phyloP scores from a whole-genome alignment of 2,888 invertebrate genomes.

The Melangyna quadrimaculata region DNA sequence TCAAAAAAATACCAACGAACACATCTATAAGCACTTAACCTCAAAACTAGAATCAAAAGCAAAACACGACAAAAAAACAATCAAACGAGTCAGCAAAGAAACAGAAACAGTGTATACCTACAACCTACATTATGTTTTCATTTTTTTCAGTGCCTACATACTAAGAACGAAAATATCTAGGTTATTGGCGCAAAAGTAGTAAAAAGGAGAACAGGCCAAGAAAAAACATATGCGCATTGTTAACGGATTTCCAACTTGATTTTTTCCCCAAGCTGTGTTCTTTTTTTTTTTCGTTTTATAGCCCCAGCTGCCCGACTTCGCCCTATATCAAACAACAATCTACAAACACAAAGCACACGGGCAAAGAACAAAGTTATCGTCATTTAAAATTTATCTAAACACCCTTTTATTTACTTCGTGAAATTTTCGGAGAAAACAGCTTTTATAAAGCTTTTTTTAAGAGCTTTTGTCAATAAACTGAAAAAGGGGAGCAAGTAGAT shows the following conservation, averaged over 20 bases:
- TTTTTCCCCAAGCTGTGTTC: constrained; percentile 51
- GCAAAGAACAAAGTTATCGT: background rate
- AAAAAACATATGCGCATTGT: constrained; percentile 66
- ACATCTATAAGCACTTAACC: background rate
- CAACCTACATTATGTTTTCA: constrained; percentile 30
- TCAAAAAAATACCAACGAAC: background rate
- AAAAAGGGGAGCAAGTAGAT: constrained; percentile 10
- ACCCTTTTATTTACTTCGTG: constrained; percentile 21
- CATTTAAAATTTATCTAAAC: constrained; percentile 1
- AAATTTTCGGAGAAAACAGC: background rate
- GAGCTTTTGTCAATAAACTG: constrained; percentile 6
- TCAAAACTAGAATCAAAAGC: background rate
- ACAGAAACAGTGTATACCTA: background rate
- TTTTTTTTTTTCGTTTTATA: constrained; percentile 1
- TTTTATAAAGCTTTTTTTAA: constrained; percentile 17
- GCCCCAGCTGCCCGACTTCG: constrained; percentile 5
- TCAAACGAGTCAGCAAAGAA: constrained; percentile 16
- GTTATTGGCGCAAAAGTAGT: constrained; percentile 73
- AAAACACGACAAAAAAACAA: constrained; percentile 22
- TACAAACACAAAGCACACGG: background rate
- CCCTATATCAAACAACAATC: constrained; percentile 9
- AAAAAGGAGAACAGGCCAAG: constrained; percentile 63
- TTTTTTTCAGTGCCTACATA: constrained; percentile 29
- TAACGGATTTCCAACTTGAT: constrained; percentile 69
- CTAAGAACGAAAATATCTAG: constrained; percentile 59